phyloP scores from a whole-genome alignment of 2,797 vertebrate species.

The Enteromius thamalakanensis region DNA sequence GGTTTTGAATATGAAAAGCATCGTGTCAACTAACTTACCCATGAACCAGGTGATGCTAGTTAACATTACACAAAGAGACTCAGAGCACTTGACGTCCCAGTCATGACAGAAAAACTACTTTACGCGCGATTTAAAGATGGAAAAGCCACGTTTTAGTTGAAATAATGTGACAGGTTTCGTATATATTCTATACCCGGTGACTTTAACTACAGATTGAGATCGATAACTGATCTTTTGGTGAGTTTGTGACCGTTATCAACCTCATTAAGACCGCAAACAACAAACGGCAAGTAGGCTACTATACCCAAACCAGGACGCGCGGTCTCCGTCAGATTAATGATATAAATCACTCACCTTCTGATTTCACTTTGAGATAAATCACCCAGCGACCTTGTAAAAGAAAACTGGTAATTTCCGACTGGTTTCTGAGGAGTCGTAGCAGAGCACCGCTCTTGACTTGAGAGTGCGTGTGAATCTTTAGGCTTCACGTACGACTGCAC shows the following conservation, averaged over 20 bases:
- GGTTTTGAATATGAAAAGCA: neutral
- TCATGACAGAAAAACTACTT: constrained; percentile 18
- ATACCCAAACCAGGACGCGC: neutral
- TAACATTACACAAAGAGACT: constrained; percentile 4
- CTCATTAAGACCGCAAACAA: neutral
- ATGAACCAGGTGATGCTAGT: constrained; percentile 6
- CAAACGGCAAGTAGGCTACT: neutral
- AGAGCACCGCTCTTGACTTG: constrained; percentile 60
- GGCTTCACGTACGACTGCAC: constrained; percentile 78
- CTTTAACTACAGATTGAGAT: neutral
- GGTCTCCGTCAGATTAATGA: neutral
- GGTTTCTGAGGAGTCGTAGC: constrained; percentile 4
- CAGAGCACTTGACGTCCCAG: constrained; percentile 6
- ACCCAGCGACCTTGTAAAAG: neutral
- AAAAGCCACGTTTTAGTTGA: neutral
- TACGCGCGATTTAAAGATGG: neutral
- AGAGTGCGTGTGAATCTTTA: constrained; percentile 70
- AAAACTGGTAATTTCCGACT: neutral
- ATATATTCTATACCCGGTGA: too few species aligned
- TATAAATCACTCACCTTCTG: neutral
- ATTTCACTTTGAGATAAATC: neutral
- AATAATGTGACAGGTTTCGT: neutral
- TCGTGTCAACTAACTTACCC: neutral
- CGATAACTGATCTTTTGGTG: neutral
- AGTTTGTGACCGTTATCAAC: constrained; percentile 8